Base-by-base conservation (phyloP, 2,888 invertebrate species). In the Melanargia galathea region DNA sequence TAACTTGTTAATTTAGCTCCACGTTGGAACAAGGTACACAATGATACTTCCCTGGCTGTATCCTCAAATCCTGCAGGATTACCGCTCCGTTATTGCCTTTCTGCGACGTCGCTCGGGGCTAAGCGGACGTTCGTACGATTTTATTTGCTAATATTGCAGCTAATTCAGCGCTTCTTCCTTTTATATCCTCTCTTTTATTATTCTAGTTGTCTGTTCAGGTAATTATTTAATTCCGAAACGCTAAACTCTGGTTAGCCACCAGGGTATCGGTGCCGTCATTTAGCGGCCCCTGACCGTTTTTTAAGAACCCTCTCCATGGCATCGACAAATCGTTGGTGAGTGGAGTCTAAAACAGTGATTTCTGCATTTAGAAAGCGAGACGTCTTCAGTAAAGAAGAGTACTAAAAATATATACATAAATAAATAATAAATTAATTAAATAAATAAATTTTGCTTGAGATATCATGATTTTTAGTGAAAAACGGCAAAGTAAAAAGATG, bases 21-120 rank as follows among this genome's bases (percentile, higher is more conserved):
- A 75, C 71, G 72, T 73, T 63, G 38, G 63, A 67, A 66, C 40
- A 57, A 68, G 69, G 68, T 79, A 81, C 77, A 79, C 81, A 84
- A 80, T 81, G 72, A 75, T 75, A 75, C 73, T 74, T 58, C 38
- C 67, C 72, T 60, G 66, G 73, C 69, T 69, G 68, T 70, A 73
- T 71, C 70, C 70, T 66, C 69, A 69, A 58, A 77, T 78, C 78
- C 74, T 65, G 62, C 38, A 63, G 86, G 87, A 88, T 88, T 88
- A 87, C 81, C 71, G 79, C 69, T 63, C 67, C 73, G 76, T 82
- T 85, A 87, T 87, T 86, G 83, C 84, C 79, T 72, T 62, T 60
- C 64, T 63, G 64, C 64, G 69, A 71, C 72, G 72, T 70, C 58
- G 69, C 69, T 70, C 66, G 60, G 57, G 48, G 66, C 67, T 65